Conservation (phyloP, 2,797 vertebrate species). For the Spinibarbus caldwelli region DNA sequence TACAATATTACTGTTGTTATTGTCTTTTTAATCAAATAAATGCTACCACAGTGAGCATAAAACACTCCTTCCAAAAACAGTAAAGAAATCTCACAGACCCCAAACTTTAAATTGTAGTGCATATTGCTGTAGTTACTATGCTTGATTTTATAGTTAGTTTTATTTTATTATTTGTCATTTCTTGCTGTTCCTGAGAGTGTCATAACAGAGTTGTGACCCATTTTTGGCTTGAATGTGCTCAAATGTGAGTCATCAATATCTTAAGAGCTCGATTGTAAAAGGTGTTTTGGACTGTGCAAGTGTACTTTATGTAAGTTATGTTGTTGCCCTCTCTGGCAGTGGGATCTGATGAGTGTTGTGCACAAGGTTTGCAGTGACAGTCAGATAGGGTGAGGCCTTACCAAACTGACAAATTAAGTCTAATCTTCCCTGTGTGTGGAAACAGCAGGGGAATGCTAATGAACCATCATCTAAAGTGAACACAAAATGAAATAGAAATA, state of each 20-base stretch:
- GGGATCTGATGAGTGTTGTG: background rate
- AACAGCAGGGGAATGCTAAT: background rate
- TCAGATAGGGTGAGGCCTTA: constrained; percentile 17
- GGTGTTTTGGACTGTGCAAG: background rate
- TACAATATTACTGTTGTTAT: background rate
- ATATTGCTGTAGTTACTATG: background rate
- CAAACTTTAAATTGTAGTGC: background rate
- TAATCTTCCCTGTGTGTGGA: constrained; percentile 39
- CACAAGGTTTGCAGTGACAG: background rate
- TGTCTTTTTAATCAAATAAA: background rate
- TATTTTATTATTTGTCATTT: background rate
- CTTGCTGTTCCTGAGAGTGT: background rate
- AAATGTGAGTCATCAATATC: background rate
- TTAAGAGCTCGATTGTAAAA: background rate
- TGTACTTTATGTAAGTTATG: background rate
- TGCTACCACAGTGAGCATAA: background rate
- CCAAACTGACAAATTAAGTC: constrained; percentile 46
- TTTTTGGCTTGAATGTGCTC: background rate
- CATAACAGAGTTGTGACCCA: background rate
- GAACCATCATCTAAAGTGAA: background rate
- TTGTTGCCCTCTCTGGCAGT: constrained; percentile 30
- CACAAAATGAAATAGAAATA: background rate
- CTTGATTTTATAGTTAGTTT: background rate
- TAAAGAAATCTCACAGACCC: background rate
- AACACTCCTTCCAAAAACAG: background rate